These are phyloP conservation scores for Lethenteron camtschaticum DNA, from an alignment of 2,113 vertebrate genomes.

Conservation along the genomic window DNA sequence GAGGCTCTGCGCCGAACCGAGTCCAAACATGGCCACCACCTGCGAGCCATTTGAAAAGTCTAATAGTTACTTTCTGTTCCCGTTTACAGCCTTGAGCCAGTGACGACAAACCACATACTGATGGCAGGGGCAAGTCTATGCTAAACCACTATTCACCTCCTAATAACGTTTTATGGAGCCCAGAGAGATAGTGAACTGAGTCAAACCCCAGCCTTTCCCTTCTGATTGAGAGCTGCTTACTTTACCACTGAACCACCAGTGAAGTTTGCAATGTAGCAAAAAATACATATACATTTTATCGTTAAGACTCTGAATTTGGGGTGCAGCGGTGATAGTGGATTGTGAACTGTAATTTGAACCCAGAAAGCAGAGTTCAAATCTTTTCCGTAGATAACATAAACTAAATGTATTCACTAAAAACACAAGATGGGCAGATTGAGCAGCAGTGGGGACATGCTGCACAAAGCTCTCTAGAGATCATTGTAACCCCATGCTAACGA, in stretches of 20 bases:
- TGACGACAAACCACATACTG: neutral
- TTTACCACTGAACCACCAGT: too few species aligned
- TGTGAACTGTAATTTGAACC: too few species aligned
- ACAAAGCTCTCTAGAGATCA: neutral
- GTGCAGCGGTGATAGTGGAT: too few species aligned
- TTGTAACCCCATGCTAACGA: neutral
- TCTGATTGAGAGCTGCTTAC: neutral
- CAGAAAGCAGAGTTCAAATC: too few species aligned
- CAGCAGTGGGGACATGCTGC: too few species aligned
- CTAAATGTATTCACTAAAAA: too few species aligned
- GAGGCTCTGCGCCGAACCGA: slow-evolving; percentile 37
- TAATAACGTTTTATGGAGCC: neutral
- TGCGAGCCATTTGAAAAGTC: slow-evolving; percentile 15
- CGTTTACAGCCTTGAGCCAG: neutral
- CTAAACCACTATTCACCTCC: neutral
- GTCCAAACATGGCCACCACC: slow-evolving; percentile 59
- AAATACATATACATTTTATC: too few species aligned
- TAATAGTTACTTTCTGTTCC: neutral
- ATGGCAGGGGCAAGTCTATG: neutral
- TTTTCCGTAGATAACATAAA: too few species aligned
- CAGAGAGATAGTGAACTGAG: neutral
- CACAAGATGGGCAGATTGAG: too few species aligned
- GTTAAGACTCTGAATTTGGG: too few species aligned
- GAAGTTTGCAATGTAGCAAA: too few species aligned
- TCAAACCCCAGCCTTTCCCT: neutral